Percentiles rank a stretch among this genome's conserved stretches.
Conservation (phyloP, 2,888 invertebrate genomes). For the Dasysyrphus albostriatus region DNA sequence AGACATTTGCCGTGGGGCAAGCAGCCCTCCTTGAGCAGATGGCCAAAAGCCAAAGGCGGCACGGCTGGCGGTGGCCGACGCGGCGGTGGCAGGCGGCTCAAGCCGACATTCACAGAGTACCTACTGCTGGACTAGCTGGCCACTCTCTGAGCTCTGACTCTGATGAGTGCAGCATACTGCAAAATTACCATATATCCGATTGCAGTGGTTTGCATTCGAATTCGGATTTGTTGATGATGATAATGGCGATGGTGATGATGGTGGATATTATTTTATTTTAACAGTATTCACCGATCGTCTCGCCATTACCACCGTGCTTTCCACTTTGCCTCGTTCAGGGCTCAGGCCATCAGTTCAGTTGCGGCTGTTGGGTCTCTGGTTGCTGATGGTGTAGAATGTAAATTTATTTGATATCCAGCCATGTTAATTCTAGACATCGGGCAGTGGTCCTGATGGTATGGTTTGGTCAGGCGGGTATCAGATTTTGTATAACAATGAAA, state of each 20-base stretch:
- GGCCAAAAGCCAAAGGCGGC: conserved; percentile 54
- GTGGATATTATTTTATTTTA: conserved; percentile 39
- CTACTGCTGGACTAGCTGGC: not conserved
- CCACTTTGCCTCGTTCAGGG: not conserved
- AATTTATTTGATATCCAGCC: conserved; percentile 58
- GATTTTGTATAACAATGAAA: conserved; percentile 60
- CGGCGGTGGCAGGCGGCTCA: conserved; percentile 7
- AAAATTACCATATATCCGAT: conserved; percentile 72
- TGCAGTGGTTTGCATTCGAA: conserved; percentile 64
- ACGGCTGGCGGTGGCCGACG: not conserved
- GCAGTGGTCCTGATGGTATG: conserved; percentile 39
- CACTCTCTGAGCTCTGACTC: too few relatives aligned
- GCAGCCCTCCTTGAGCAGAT: conserved; percentile 57
- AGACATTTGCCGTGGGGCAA: conserved; percentile 9
- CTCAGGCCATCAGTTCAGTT: not conserved
- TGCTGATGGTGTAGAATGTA: conserved; percentile 40
- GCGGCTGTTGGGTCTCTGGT: conserved; percentile 36
- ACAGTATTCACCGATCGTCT: conserved; percentile 34
- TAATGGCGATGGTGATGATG: conserved; percentile 49
- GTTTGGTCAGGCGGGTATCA: conserved; percentile 43
- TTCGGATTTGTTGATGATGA: conserved; percentile 61
- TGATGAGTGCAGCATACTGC: conserved; percentile 57
- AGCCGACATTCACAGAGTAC: conserved; percentile 13
- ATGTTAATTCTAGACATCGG: conserved; percentile 58
- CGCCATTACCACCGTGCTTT: conserved; percentile 9